These are phyloP conservation scores for Styela clava DNA, from an alignment of 23 tunicate species.

Conservation along the genomic window DNA sequence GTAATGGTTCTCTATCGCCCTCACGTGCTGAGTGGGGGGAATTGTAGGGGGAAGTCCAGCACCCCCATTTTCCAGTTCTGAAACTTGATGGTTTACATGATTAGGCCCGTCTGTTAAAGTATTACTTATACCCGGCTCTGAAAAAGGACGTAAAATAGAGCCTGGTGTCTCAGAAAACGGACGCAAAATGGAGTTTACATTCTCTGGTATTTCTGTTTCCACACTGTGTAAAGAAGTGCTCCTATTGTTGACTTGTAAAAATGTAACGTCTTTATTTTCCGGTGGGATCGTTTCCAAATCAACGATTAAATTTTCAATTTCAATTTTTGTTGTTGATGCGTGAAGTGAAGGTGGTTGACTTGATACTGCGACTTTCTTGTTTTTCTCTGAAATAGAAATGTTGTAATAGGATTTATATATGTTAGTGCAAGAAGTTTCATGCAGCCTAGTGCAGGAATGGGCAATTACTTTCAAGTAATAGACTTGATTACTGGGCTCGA, in stretches of 20 bases:
- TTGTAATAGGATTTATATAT: no score
- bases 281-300: neutral
- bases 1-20: constrained; percentile 50
- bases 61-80: neutral
- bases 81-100: neutral
- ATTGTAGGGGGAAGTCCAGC: neutral
- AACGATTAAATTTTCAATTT: neutral
- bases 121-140: neutral
- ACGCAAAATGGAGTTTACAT: neutral
- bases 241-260: neutral
- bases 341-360: neutral
- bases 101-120: neutral
- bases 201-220: neutral
- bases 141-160: neutral
- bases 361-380: neutral
- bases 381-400: no score
- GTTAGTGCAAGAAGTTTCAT: no score
- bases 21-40: constrained; percentile 8
- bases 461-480: no score
- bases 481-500: no score
- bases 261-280: neutral
- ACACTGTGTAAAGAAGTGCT: neutral
- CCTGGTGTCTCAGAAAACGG: neutral
- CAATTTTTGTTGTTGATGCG: neutral
- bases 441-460: no score